Evolutionary conservation across 2,888 invertebrate species (phyloP).

Genomic region (Coleophora deauratella): DNA sequence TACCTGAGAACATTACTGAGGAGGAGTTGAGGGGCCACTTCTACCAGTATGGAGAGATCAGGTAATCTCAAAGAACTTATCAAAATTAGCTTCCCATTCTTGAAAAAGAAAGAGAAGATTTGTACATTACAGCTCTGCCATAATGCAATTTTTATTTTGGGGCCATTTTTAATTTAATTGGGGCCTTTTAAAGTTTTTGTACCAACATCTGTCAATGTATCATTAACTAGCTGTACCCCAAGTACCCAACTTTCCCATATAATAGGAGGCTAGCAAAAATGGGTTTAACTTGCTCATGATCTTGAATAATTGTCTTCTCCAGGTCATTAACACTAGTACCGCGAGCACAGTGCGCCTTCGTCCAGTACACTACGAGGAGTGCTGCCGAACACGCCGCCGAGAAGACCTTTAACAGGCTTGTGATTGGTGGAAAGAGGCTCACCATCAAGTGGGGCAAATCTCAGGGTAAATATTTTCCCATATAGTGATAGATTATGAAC

Average conservation of each 20-base stretch:
- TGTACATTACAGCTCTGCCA: too few relatives aligned
- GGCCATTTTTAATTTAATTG: too few relatives aligned
- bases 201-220: too few relatives aligned
- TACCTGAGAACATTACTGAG: conserved; percentile 91
- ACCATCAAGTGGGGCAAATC: conserved; percentile 99
- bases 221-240: too few relatives aligned
- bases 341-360: conserved; percentile 96
- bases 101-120: background rate
- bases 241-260: too few relatives aligned
- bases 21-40: conserved; percentile 96
- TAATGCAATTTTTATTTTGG: too few relatives aligned
- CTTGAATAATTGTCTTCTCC: conserved; percentile 9
- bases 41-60: conserved; percentile 98
- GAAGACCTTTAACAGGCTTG: conserved; percentile 94
- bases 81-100: background rate
- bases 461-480: conserved; percentile 73
- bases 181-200: too few relatives aligned
- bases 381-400: conserved; percentile 97
- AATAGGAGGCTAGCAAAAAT: too few relatives aligned
- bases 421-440: conserved; percentile 86
- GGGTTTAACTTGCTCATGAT: too few relatives aligned
- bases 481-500: background rate
- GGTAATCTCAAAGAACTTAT: conserved; percentile 63
- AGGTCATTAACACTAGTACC: conserved; percentile 90
- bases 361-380: conserved; percentile 92